phyloP scores from a whole-genome alignment of 2,888 invertebrate genomes.

The Trachelus stipa region DNA sequence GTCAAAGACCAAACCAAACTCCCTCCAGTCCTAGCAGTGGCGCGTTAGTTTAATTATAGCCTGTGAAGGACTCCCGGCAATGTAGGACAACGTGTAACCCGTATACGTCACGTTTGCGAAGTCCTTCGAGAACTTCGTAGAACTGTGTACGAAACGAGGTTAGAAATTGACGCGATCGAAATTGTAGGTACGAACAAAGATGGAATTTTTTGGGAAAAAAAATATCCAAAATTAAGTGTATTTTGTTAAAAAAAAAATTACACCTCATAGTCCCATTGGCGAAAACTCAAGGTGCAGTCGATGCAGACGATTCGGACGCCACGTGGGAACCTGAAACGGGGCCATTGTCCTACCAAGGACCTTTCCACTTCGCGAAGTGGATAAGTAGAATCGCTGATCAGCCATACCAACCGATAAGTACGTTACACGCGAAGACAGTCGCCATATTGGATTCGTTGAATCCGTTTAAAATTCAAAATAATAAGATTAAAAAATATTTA shows the following conservation, averaged over 20 bases:
- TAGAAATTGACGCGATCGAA: too few relatives aligned
- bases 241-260: too few relatives aligned
- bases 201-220: not conserved
- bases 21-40: slow-evolving; percentile 1
- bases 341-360: not conserved
- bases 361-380: not conserved
- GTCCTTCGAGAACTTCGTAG: not conserved
- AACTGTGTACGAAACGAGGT: too few relatives aligned
- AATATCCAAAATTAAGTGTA: too few relatives aligned
- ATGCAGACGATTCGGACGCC: not conserved
- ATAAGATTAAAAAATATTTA: too few relatives aligned
- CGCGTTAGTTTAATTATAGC: not conserved
- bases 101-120: not conserved
- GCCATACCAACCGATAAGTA: not conserved
- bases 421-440: not conserved
- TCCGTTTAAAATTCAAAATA: too few relatives aligned
- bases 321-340: not conserved
- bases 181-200: not conserved
- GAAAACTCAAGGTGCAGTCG: not conserved
- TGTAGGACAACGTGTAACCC: not conserved
- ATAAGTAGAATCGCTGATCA: not conserved
- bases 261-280: too few relatives aligned
- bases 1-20: slow-evolving; percentile 12
- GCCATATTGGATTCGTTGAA: not conserved
- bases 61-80: not conserved